Base-by-base conservation (phyloP, 2,797 vertebrate genomes). In the Amblyopsis hoosieri region DNA sequence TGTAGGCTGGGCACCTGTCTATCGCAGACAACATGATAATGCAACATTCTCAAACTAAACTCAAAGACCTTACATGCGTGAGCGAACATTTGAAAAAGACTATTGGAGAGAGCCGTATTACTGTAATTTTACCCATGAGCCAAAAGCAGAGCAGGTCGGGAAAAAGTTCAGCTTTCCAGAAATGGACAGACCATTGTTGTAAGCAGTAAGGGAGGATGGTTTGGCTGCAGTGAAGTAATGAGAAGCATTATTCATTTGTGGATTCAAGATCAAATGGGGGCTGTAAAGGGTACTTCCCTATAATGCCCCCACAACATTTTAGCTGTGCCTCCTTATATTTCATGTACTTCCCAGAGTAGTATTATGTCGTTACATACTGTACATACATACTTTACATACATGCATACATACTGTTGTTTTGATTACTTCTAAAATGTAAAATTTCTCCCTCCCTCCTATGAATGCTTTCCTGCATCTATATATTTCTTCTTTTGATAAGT, bases 171-270 rank as follows among this genome's bases (percentile, higher is more conserved):
- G 50, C 66, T 54, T 12, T 58, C 65, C 70, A 55, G 65, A 84
- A 80, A 80, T 65, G 79, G 76, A 79, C 69, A n/a, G 73, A 6
- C 68, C 72, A 64, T 82, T 85, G 83, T 88, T 77, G 69, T 60
- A 63, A 74, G 64, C 6, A 48, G 65, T 31, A 1, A 23, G 57
- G 73, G 15, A 51, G 71, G 31, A 81, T 55, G 33, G 64, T 61
- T 61, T 49, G 65, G 45, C 74, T 62, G 72, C 63, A 71, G 75
- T 74, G 76, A 61, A 72, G 62, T 86, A 89, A 89, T 51, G 80
- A 86, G 81, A 0, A 3, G 74, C 70, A 79, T 81, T 37, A 8
- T 1, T 37, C 33, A 37, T 6, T 8, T 37, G 33, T 37, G 33
- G 33, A 37, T 37, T 37, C 33, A 60, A 87, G 86, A 87, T 88